Evolutionary conservation across 2,113 vertebrate genomes (phyloP).

Genomic region (Hippotragus niger): DNA sequence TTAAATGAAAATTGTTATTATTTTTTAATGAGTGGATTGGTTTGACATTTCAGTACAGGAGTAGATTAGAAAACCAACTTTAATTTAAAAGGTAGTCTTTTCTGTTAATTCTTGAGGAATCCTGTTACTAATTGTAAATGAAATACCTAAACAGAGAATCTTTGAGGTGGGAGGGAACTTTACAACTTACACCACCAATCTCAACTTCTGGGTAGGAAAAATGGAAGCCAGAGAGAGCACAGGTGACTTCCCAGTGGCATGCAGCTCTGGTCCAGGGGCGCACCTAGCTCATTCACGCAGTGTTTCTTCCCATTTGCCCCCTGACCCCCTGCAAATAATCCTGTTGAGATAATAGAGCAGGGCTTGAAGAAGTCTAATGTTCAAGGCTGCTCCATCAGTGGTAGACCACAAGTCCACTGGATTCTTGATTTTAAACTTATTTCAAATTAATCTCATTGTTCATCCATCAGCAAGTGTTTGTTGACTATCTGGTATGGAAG

Average conservation of each 20-base stretch:
- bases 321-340: not conserved
- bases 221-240: not conserved
- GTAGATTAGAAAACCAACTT: not conserved
- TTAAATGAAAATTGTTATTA: constrained; percentile 33
- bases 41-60: constrained; percentile 3
- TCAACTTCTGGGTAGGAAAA: not conserved
- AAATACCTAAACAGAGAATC: not conserved
- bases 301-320: not conserved
- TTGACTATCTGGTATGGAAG: not conserved
- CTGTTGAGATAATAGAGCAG: not conserved
- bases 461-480: not conserved
- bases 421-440: not conserved
- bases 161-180: not conserved
- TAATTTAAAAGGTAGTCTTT: constrained; percentile 7
- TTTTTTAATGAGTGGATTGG: constrained; percentile 5
- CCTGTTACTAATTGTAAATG: not conserved
- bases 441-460: not conserved
- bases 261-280: not conserved
- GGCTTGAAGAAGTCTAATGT: not conserved
- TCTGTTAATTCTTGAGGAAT: constrained; percentile 32
- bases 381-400: not conserved
- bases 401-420: not conserved
- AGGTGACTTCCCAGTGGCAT: not conserved
- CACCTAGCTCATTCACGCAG: not conserved
- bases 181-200: not conserved